Percentiles rank a stretch among this genome's conserved stretches.
Evolutionary conservation across 2,113 vertebrate species (phyloP).

Genomic region (Nannospalax galili): DNA sequence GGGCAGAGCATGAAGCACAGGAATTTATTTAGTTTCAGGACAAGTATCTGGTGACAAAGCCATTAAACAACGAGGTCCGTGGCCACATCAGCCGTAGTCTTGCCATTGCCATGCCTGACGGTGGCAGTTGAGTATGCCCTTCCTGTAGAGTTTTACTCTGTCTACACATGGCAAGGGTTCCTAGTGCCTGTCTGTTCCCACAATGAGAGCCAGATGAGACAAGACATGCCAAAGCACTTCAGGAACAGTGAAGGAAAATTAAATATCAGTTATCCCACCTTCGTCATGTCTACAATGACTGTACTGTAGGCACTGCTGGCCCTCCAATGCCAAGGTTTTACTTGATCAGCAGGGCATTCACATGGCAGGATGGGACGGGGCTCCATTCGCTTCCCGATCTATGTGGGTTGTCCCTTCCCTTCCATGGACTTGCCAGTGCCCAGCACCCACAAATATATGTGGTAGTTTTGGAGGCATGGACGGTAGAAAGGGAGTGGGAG

Average conservation of each 20-base stretch:
- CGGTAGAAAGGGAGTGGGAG: fast-evolving
- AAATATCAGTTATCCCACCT: too few species aligned
- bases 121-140: neutral
- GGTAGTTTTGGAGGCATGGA: neutral
- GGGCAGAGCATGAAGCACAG: neutral
- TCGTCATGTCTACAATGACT: fast-evolving
- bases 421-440: neutral
- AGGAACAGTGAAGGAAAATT: neutral
- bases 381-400: neutral
- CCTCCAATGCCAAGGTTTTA: fast-evolving
- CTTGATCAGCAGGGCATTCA: neutral
- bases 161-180: neutral
- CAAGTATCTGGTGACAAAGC: neutral
- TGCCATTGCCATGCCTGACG: neutral
- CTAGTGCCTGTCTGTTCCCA: neutral
- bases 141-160: neutral
- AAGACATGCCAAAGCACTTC: neutral
- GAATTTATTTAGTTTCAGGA: neutral
- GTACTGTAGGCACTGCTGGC: fast-evolving
- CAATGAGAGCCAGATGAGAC: neutral
- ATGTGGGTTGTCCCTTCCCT: fast-evolving
- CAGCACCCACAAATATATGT: neutral
- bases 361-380: fast-evolving
- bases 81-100: too few species aligned
- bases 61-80: neutral